Evolutionary conservation across 2,113 vertebrate species (phyloP).

Genomic region (Podilymbus podiceps): DNA sequence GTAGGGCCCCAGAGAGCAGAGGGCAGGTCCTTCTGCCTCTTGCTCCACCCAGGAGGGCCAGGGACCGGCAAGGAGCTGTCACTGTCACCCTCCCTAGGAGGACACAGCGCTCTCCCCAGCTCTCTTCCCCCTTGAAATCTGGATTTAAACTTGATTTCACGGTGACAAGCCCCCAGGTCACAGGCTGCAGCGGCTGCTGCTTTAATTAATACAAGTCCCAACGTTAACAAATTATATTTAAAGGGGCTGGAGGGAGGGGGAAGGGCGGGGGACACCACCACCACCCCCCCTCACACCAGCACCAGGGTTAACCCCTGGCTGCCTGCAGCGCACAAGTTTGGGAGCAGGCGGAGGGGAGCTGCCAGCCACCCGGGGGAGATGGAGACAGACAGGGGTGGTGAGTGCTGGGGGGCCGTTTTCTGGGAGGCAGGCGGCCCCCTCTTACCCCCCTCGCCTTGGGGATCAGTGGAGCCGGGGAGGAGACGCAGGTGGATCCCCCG

Average conservation of each 20-base stretch:
- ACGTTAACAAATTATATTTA: constrained; percentile 67
- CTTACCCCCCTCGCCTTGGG: background rate
- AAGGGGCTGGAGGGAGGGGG: constrained; percentile 31
- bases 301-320: constrained; percentile 48
- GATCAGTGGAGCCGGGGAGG: background rate
- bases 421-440: background rate
- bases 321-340: background rate
- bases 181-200: constrained; percentile 67
- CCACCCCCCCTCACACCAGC: background rate
- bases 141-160: constrained; percentile 72
- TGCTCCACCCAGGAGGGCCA: background rate
- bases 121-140: constrained; percentile 57
- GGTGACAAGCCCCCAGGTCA: constrained; percentile 70
- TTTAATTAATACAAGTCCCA: constrained; percentile 71
- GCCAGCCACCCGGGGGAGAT: background rate
- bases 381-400: background rate
- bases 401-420: background rate
- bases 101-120: background rate
- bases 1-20: background rate
- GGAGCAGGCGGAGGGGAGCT: background rate
- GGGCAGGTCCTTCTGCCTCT: background rate
- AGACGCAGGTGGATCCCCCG: background rate
- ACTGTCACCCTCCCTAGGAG: constrained; percentile 36
- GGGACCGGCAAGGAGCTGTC: background rate
- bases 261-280: constrained; percentile 39